These are phyloP conservation scores for Turdus rufiventris DNA, from an alignment of 2,113 vertebrate genomes.

Conservation along the genomic window DNA sequence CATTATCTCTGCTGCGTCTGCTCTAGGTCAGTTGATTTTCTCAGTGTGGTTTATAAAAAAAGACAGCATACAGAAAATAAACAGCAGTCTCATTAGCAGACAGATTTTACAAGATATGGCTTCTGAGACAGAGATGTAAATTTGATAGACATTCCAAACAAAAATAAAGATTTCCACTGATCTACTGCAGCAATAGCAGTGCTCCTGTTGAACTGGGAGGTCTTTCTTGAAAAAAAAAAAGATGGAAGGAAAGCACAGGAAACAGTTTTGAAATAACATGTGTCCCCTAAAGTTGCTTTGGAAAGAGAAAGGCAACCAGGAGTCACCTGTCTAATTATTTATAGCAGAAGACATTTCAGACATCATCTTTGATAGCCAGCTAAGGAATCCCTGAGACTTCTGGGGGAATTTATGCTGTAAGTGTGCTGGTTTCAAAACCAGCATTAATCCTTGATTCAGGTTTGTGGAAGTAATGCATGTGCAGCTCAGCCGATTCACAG, in stretches of 20 bases:
- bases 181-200: neutral
- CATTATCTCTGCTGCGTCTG: neutral
- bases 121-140: neutral
- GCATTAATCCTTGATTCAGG: neutral
- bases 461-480: neutral
- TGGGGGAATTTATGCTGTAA: neutral
- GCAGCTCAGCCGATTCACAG: neutral
- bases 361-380: neutral
- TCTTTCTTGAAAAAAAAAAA: neutral
- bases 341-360: neutral
- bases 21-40: neutral
- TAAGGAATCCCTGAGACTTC: neutral
- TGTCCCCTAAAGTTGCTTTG: neutral
- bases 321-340: neutral
- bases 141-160: neutral
- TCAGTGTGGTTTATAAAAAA: neutral
- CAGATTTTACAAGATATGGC: neutral
- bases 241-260: neutral
- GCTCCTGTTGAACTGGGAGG: neutral
- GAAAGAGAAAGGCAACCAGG: neutral
- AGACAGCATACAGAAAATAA: neutral
- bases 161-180: neutral
- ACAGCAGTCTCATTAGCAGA: neutral
- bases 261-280: neutral
- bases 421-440: neutral